Evolutionary conservation across 2,888 invertebrate genomes (phyloP).

Genomic region (Amblyteles armatorius): DNA sequence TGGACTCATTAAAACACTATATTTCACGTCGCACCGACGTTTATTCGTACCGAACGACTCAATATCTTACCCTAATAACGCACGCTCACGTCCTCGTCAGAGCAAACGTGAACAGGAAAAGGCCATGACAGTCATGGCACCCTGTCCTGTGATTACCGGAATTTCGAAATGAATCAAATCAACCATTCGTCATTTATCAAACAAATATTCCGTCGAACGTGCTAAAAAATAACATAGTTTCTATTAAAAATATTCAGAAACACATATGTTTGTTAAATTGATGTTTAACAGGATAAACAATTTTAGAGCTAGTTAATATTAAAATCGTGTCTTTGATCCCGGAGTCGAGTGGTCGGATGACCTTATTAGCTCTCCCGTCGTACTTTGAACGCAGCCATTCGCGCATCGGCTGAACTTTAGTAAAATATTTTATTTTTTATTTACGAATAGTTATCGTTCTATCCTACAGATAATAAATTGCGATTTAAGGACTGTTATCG

Average conservation of each 20-base stretch:
- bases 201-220: background rate
- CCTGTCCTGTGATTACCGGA: conserved; percentile 74
- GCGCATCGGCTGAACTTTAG: background rate
- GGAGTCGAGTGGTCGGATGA: background rate
- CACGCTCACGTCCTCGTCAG: conserved; percentile 81
- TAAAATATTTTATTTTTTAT: background rate
- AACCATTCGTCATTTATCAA: conserved; percentile 1
- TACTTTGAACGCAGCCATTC: conserved; percentile 6
- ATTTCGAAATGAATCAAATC: conserved; percentile 72
- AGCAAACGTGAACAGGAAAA: conserved; percentile 85
- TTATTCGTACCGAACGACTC: conserved; percentile 31
- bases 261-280: background rate
- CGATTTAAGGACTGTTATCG: background rate
- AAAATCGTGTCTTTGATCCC: background rate
- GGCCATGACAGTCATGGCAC: conserved; percentile 80
- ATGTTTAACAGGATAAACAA: background rate
- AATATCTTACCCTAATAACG: conserved; percentile 74
- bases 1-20: conserved; percentile 37
- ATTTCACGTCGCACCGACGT: conserved; percentile 39
- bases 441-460: background rate
- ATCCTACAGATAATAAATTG: background rate
- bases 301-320: background rate
- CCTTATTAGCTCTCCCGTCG: conserved; percentile 45
- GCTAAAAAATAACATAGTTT: background rate
- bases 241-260: background rate